A percentile compares a stretch with the other conserved stretches of the same genome.
These are phyloP conservation scores for Erannis defoliaria DNA, from an alignment of 2,888 invertebrate species.

Conservation along the genomic window DNA sequence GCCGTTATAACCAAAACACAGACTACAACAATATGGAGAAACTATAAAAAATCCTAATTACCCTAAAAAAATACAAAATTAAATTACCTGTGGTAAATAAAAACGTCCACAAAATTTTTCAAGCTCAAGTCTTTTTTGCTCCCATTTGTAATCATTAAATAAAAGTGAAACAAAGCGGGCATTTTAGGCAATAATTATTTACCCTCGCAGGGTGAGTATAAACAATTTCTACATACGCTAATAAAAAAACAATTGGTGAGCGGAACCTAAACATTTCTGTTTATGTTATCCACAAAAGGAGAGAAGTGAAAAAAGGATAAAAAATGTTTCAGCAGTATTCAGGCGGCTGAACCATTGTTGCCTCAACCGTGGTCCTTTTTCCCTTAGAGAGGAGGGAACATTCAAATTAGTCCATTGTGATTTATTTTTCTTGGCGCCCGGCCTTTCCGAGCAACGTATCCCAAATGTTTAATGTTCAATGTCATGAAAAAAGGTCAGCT, in stretches of 20 bases:
- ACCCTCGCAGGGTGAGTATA: slow-evolving; percentile 49
- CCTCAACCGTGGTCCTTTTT: slow-evolving; percentile 70
- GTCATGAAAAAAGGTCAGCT: slow-evolving; percentile 53
- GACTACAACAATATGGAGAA: neutral
- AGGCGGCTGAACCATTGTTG: slow-evolving; percentile 70
- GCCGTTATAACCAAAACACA: neutral
- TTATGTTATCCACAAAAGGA: slow-evolving; percentile 72
- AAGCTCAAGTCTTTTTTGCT: slow-evolving; percentile 29
- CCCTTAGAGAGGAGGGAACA: slow-evolving; percentile 73
- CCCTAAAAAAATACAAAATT: slow-evolving; percentile 8
- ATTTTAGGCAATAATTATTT: slow-evolving; percentile 49
- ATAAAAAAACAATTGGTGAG: slow-evolving; percentile 74
- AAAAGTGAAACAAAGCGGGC: slow-evolving; percentile 30
- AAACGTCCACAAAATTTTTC: slow-evolving; percentile 20
- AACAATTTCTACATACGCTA: slow-evolving; percentile 65
- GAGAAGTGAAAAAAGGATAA: slow-evolving; percentile 66
- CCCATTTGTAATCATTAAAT: slow-evolving; percentile 34
- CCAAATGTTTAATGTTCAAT: slow-evolving; percentile 62
- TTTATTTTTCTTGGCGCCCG: slow-evolving; percentile 68
- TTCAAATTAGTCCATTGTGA: slow-evolving; percentile 81
- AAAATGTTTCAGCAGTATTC: slow-evolving; percentile 60
- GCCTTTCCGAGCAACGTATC: slow-evolving; percentile 60
- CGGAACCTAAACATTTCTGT: slow-evolving; percentile 73
- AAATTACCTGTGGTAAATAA: slow-evolving; percentile 27
- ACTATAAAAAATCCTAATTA: no score